Conservation (phyloP, 2,113 vertebrate species). For the Siniperca chuatsi region DNA sequence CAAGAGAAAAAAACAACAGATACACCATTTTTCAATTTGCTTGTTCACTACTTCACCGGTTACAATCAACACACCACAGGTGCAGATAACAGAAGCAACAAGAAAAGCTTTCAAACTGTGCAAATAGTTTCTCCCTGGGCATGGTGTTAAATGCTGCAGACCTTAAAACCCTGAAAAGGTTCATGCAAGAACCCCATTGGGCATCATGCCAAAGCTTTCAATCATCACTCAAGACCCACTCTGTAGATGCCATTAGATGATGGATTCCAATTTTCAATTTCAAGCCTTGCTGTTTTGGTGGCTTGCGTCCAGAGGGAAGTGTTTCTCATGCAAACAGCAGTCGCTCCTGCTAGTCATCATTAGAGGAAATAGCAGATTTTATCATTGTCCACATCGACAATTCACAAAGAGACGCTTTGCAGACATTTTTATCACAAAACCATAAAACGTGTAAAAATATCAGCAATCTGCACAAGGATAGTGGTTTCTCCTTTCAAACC, state of each 20-base stretch:
- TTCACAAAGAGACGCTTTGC: conserved; percentile 29
- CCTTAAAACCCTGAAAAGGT: conserved; percentile 61
- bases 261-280: conserved; percentile 74
- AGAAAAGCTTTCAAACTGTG: conserved; percentile 58
- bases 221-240: conserved; percentile 64
- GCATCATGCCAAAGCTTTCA: conserved; percentile 63
- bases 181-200: conserved; percentile 63
- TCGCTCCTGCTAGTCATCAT: not conserved
- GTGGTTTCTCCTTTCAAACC: conserved; percentile 9
- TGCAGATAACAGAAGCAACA: conserved; percentile 49
- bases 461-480: conserved; percentile 18
- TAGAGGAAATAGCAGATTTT: conserved; percentile 33
- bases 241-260: conserved; percentile 62
- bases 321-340: conserved; percentile 52
- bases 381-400: conserved; percentile 35
- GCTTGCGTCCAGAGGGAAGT: conserved; percentile 53
- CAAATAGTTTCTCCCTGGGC: conserved; percentile 43
- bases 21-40: conserved; percentile 67
- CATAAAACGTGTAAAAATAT: conserved; percentile 42
- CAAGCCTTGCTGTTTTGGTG: conserved; percentile 70
- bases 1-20: conserved; percentile 18
- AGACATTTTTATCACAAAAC: conserved; percentile 45
- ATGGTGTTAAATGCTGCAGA: conserved; percentile 56
- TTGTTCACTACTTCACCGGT: conserved; percentile 46
- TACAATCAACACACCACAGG: conserved; percentile 53